Base-by-base conservation (phyloP, 2,888 invertebrate species). In the Chaetogeoica ovagalla region DNA sequence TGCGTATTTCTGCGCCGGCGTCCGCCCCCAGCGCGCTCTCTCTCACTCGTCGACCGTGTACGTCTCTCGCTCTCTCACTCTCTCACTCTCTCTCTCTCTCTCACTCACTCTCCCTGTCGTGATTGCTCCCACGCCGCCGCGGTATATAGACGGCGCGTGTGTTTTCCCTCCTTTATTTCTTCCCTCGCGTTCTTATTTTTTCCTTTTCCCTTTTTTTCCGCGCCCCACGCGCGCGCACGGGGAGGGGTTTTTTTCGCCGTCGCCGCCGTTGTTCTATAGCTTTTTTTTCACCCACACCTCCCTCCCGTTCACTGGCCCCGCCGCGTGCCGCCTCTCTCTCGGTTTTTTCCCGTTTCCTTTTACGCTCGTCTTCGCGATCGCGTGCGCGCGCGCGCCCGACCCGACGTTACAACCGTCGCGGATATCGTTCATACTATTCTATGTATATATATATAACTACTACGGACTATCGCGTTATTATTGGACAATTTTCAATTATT, bases 1-100 rank as follows among this genome's bases (percentile, higher is more conserved):
- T 79, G 62, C 79, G 82, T 83, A 83, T 84, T 84, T 84, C 83
- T 83, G 84, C 84, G 84, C 84, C 84, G 84, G 83, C 84, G 84
- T 84, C 84, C 83, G 82, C 82, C 81, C 82, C 82, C 81, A 82
- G 82, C 83, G 82, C 82, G 73, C 82, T 65, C 73, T 82, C 77
- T 77, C 83, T 82, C 79, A 79, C 83, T 79, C 75, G 70, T 79
- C 82, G 72, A 81, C 81, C 82, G 68, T 65, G 13, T 13, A 81
- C 68, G 81, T 83, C 82, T 81, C 73, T 6, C 60, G 11, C 48
- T 13, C 15, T 11, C 48, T 11, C 48, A 13, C 48, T 13, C 84
- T 83, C 83, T 81, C 82, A 75, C 82, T 79, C 82, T 82, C 83
- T 81, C 82, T 76, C 82, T 65, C 73, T 81, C 75, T 83, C 83